These are phyloP conservation scores for Drosophila nasuta DNA, from an alignment of 1,140 invertebrate species.

Conservation along the genomic window DNA sequence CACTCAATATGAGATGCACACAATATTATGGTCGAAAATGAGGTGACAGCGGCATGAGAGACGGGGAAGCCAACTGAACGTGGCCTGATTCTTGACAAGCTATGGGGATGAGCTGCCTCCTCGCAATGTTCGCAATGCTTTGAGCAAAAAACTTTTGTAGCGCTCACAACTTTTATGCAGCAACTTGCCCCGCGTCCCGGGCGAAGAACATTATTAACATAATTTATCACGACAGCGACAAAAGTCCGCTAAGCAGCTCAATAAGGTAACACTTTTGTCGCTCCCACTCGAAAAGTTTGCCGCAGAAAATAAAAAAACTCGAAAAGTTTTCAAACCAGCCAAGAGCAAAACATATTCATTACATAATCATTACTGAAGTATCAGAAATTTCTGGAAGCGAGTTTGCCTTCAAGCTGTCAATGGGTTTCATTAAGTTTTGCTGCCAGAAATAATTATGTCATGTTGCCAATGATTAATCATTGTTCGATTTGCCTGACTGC, in stretches of 20 bases:
- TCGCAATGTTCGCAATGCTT: slow-evolving; percentile 17
- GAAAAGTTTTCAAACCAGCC: slow-evolving; percentile 42
- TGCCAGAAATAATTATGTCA: slow-evolving; percentile 71
- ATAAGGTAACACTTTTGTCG: slow-evolving; percentile 77
- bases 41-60: slow-evolving; percentile 40
- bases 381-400: slow-evolving; percentile 24
- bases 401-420: slow-evolving; percentile 35
- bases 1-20: slow-evolving; percentile 78
- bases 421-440: slow-evolving; percentile 55
- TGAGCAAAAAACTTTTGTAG: slow-evolving; percentile 55
- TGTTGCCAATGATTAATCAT: slow-evolving; percentile 71
- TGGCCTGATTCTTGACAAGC: slow-evolving; percentile 73
- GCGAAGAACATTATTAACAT: slow-evolving; percentile 73
- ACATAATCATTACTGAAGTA: slow-evolving; percentile 67
- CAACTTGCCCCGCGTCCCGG: slow-evolving; percentile 51
- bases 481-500: slow-evolving; percentile 54
- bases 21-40: slow-evolving; percentile 75
- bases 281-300: slow-evolving; percentile 1
- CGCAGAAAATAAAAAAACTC: not conserved
- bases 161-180: slow-evolving; percentile 61
- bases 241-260: slow-evolving; percentile 56
- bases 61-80: slow-evolving; percentile 38
- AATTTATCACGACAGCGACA: slow-evolving; percentile 80
- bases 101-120: slow-evolving; percentile 55
- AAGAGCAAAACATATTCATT: slow-evolving; percentile 67